Evolutionary conservation across 2,888 invertebrate genomes (phyloP), one percentile per base, ranked within the genome.

Genomic region (Eristalis intricaria): DNA sequence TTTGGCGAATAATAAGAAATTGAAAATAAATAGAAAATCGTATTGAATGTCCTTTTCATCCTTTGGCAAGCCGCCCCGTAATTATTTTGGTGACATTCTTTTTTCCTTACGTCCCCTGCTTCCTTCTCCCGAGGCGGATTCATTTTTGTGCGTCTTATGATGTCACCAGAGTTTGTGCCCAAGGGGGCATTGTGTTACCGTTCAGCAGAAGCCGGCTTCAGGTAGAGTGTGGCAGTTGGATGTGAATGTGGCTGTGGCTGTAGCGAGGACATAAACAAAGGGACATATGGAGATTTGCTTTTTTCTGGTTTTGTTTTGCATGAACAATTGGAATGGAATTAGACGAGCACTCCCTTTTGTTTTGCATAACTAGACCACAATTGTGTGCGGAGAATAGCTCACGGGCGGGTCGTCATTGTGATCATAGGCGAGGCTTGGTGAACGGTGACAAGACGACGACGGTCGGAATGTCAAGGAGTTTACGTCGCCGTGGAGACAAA

Each of bases 21-120:
- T 81, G 81, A 81, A 84, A 85, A 85, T 81, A 82, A 85, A 85
- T 85, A 85, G 86, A 78, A 86, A 86, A 86, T 66, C 83, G 86
- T 86, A 86, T 86, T 83, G 86, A 83, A 86, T 86, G 86, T 86
- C 86, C 78, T 83, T 83, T 85, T 81, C 23, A n/a, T 76, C 81
- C 77, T 77, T 78, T 65, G 65, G 74, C 77, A 84, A 76, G 76
- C 73, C 73, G 83, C 73, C 73, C 78, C 77, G 78, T 86, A 86
- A 86, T 86, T 86, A 86, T 71, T 43, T 50, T 69, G 82, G 82
- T 86, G 77, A 82, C 74, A 78, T 69, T 74, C 74, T 70, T 43
- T 64, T 73, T 38, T 73, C 40, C 40, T 4, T 32, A 0, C 32
- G 2, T 32, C 10, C 32, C 26, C 26, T 66, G 43, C 43, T 63